Base-by-base conservation (phyloP, 2,888 invertebrate species). In the Synanthedon formicaeformis region DNA sequence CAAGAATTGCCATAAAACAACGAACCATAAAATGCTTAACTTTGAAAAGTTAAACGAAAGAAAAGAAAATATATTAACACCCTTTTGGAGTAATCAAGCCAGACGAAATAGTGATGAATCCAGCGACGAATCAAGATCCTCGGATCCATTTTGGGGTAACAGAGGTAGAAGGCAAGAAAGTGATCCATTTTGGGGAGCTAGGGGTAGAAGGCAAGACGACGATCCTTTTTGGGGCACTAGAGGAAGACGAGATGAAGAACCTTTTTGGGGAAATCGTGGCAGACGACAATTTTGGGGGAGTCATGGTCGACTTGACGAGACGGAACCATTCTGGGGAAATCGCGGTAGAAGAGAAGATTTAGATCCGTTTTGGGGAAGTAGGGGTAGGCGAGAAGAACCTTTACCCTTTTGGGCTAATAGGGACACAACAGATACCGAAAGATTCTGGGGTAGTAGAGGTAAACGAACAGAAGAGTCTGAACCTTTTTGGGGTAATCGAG, bases 31-130 rank as follows among this genome's bases (percentile, higher is more conserved):
- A 55, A 34, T 52, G 57, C 51, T 40, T 49, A 11, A 52, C 50
- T 55, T n/a, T 51, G 23, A 48, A 10, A 16, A 27, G 40, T 23
- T 50, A 13, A 57, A 55, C 52, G 52, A 54, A 14, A 58, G 66
- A 45, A 66, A 68, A 57, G 71, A 74, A 23, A 73, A 79, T 50
- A 63, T 60, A 14, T 54, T 67, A 6, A 60, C 65, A 23, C 80
- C 75, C 1, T 81, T 79, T 64, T 81, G 81, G 81, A 77, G 73
- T 3, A 75, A 68, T 8, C 66, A 75, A 55, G 78, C 75, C 5
- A 66, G 75, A 49, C 40, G 52, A 49, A 40, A 16, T 52, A 53
- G 50, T 45, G 41, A 41, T 48, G 34, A 48, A 65, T 72, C 52
- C 65, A 72, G 58, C 68, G 73, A 10, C 14, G 52, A 55, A 13